These are phyloP conservation scores for Desoria tigrina DNA, from an alignment of 2,888 invertebrate genomes.

Conservation along the genomic window DNA sequence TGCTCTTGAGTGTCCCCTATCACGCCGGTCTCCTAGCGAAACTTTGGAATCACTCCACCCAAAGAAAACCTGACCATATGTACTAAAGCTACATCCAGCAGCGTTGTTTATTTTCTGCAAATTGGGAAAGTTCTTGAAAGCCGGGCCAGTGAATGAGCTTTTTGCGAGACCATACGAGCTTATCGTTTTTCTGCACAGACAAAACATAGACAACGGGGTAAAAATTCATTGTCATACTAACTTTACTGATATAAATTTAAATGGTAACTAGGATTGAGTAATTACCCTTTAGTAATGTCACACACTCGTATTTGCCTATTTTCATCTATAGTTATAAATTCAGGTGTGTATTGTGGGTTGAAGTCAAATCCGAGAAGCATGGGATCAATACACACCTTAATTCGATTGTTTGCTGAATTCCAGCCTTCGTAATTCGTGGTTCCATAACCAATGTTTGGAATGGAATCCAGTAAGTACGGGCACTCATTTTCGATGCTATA, in stretches of 20 bases:
- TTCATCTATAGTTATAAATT: slow-evolving; percentile 47
- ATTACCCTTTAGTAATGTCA: slow-evolving; percentile 36
- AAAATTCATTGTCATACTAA: too few relatives aligned
- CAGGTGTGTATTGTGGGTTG: slow-evolving; percentile 32
- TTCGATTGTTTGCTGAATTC: slow-evolving; percentile 6
- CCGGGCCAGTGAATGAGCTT: too few relatives aligned
- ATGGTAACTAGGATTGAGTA: slow-evolving; percentile 4
- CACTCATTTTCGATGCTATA: slow-evolving; percentile 23
- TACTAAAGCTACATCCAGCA: slow-evolving; percentile 29
- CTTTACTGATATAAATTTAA: too few relatives aligned
- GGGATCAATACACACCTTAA: too few relatives aligned
- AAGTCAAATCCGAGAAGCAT: slow-evolving; percentile 37
- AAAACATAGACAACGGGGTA: too few relatives aligned
- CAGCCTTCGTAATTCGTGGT: slow-evolving; percentile 9
- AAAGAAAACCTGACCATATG: slow-evolving; percentile 25
- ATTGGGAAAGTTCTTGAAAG: neutral
- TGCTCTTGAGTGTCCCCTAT: neutral
- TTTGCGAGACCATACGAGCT: neutral
- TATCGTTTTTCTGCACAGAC: neutral
- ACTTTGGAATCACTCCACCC: slow-evolving; percentile 39
- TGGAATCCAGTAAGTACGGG: slow-evolving; percentile 34
- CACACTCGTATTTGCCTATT: slow-evolving; percentile 37
- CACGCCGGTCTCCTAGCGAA: slow-evolving; percentile 39
- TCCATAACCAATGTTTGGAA: slow-evolving; percentile 40
- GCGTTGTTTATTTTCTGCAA: slow-evolving; percentile 35